Percentiles rank a stretch among this genome's conserved stretches.
Evolutionary conservation across 1,140 invertebrate species (phyloP).

Genomic region (Leptestheria dahalacensis): DNA sequence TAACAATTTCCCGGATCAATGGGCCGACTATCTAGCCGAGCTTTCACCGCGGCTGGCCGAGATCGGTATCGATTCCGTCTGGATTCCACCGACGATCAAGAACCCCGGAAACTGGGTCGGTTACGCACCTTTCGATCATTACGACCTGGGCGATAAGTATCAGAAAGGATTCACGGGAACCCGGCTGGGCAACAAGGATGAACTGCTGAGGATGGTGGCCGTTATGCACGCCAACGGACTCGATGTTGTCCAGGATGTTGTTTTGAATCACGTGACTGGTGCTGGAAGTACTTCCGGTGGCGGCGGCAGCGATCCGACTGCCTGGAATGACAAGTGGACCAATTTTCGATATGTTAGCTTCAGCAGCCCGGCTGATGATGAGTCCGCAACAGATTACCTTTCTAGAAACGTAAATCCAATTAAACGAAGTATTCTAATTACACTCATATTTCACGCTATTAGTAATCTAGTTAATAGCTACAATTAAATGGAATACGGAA

Average conservation of each 20-base stretch:
- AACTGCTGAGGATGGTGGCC: slow-evolving; percentile 7
- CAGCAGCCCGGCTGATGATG: neutral
- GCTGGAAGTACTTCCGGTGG: neutral
- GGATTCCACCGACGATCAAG: slow-evolving; percentile 7
- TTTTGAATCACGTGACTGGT: slow-evolving; percentile 1
- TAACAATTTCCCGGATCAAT: neutral
- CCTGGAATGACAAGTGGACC: slow-evolving; percentile 5
- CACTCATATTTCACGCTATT: neutral
- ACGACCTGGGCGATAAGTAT: slow-evolving; percentile 11
- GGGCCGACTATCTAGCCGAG: slow-evolving; percentile 10
- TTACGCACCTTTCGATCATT: slow-evolving; percentile 6
- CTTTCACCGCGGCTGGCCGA: slow-evolving; percentile 2
- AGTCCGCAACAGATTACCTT: neutral
- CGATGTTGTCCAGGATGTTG: slow-evolving; percentile 3
- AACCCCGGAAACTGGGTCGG: slow-evolving; percentile 2
- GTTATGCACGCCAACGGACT: slow-evolving; percentile 7
- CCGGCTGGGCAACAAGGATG: slow-evolving; percentile 1
- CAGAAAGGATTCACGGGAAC: slow-evolving; percentile 10
- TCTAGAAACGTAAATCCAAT: slow-evolving; percentile 5
- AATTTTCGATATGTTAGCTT: slow-evolving; percentile 10
- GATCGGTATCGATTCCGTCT: slow-evolving; percentile 1
- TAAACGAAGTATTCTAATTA: too few relatives aligned
- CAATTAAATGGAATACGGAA: too few relatives aligned
- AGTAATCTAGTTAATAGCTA: too few relatives aligned
- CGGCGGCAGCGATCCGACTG: neutral